Base-by-base conservation (phyloP, 64 coral and sea anemone genomes). In the Montipora capricornis region DNA sequence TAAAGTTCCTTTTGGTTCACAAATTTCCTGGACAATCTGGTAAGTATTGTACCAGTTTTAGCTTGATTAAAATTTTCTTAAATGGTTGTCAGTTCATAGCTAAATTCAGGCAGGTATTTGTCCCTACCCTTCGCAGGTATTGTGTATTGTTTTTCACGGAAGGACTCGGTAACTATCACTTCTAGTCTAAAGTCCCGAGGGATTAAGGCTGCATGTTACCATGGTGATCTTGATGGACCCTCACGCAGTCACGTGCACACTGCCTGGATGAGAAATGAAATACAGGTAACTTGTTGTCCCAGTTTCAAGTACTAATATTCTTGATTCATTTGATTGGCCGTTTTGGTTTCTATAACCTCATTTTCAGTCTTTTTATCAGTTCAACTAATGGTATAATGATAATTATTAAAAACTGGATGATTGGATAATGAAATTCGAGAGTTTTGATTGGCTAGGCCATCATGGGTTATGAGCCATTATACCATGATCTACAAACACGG, bases 61-160 rank as follows among this genome's bases (percentile, higher is more conserved):
- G 64, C 3, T 68, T 17, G 14, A 4, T 68, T 37, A 37, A 37
- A 37, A 37, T 37, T 37, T 37, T 37, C 29, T 37, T 37, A 37
- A 37, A 37, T 37, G 0, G 29, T 37, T 37, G 29, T 37, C 29
- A 37, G 29, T 37, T 37, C 29, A 37, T 37, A 37, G 29, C 29
- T 37, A 37, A 37, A 37, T 37, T 37, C 29, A 37, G 29, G 1
- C 29, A 37, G 29, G 29, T 37, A 37, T 37, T 37, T 3, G 14
- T 48, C 24, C 20, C 77, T 3, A 19, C 44, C 37, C 22, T 79
- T 5, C 76, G 5, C 68, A 96, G 97, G 94, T 9, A 96, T 98
- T 88, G 78, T 96, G 50, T 98, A 98, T 79, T 98, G 97, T 49
- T 92, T 98, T 50, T 98, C 97, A 58, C 85, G 89, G 20, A 96